Conservation (phyloP, 2,888 invertebrate species). For the Mythimna pallens region DNA sequence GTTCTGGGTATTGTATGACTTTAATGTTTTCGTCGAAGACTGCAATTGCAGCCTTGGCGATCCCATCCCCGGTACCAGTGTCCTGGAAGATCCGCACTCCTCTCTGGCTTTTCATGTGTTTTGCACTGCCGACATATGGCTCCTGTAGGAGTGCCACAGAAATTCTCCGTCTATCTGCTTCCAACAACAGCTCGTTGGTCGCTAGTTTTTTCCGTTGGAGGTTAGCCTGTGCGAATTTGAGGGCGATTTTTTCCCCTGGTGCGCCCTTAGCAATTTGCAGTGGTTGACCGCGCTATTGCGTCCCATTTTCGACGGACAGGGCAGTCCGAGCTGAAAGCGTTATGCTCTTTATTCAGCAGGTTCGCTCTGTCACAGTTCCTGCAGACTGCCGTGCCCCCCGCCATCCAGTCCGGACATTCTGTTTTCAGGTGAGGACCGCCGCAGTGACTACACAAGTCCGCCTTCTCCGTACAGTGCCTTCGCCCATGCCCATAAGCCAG, state of each 20-base stretch:
- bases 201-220: neutral
- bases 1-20: no score
- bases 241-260: neutral
- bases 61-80: no score
- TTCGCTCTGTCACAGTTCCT: no score
- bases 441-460: neutral
- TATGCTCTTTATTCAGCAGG: neutral
- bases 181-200: fast-evolving
- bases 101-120: no score
- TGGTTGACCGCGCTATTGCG: neutral
- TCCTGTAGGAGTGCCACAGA: neutral
- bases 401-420: no score
- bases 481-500: neutral
- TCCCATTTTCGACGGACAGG: neutral
- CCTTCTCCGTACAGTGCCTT: neutral
- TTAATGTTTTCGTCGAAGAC: no score
- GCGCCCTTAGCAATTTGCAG: neutral
- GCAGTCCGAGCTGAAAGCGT: neutral
- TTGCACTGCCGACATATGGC: no score
- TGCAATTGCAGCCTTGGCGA: no score
- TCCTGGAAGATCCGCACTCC: no score
- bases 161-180: neutral
- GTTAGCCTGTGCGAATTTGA: neutral
- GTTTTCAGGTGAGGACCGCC: no score
- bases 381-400: no score